Evolutionary conservation across 2,888 invertebrate genomes (phyloP).

Genomic region (Pristionchus exspectatus): DNA sequence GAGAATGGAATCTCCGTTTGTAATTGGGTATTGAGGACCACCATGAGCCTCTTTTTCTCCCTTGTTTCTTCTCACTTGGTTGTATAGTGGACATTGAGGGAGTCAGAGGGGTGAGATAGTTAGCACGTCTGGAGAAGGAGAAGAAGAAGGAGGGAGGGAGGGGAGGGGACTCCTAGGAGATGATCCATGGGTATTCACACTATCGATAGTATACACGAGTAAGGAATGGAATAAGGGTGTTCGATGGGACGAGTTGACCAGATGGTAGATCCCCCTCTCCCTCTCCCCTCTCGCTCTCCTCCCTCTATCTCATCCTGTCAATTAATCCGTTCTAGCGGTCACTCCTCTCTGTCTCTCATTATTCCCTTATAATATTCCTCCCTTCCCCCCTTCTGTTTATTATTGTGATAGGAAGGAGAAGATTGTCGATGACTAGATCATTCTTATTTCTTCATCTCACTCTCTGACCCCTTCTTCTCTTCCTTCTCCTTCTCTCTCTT

Average conservation of each 20-base stretch:
- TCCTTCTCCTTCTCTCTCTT: neutral
- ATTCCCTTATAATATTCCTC: neutral
- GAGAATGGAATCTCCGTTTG: conserved; percentile 11
- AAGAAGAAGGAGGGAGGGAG: neutral
- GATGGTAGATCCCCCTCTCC: conserved; percentile 14
- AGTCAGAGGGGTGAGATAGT: conserved; percentile 6
- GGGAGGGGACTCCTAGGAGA: neutral
- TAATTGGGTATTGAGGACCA: conserved; percentile 39
- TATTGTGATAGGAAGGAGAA: neutral
- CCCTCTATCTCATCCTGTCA: neutral
- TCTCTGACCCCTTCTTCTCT: neutral
- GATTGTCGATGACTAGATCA: neutral
- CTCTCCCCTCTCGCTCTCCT: no score
- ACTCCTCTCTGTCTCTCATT: neutral
- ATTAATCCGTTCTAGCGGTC: neutral
- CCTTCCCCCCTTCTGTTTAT: neutral
- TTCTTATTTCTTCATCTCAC: neutral
- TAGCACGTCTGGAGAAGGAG: neutral
- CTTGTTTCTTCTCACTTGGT: neutral
- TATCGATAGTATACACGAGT: neutral
- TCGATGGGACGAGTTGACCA: neutral
- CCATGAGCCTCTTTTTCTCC: conserved; percentile 18
- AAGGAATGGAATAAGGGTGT: neutral
- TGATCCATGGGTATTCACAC: neutral
- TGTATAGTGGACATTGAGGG: conserved; percentile 37